Evolutionary conservation across 2,888 invertebrate genomes (phyloP).

Genomic region (Harpalus rufipes): DNA sequence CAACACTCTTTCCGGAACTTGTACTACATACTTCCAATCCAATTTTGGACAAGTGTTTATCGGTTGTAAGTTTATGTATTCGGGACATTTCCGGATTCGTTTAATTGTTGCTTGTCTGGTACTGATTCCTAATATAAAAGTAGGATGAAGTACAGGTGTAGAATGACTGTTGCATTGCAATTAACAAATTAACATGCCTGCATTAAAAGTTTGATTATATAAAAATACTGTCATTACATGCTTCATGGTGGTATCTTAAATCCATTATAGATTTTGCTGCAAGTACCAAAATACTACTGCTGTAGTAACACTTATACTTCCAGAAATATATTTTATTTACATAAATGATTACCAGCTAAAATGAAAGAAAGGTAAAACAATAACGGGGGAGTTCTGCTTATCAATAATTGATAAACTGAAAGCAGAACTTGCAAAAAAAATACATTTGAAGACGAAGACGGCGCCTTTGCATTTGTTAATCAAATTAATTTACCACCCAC

Average conservation of each 20-base stretch:
- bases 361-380: too few relatives aligned
- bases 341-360: too few relatives aligned
- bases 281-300: too few relatives aligned
- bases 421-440: too few relatives aligned
- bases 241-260: neutral
- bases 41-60: constrained; percentile 30
- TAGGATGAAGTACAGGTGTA: constrained; percentile 26
- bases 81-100: constrained; percentile 36
- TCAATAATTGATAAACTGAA: too few relatives aligned
- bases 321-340: too few relatives aligned
- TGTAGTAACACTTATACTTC: too few relatives aligned
- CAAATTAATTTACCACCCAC: too few relatives aligned
- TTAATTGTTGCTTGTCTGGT: neutral
- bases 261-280: too few relatives aligned
- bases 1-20: constrained; percentile 30
- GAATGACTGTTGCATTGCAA: constrained; percentile 10
- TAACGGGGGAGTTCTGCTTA: too few relatives aligned
- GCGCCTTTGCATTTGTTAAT: too few relatives aligned
- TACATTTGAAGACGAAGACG: too few relatives aligned
- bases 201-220: neutral
- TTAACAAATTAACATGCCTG: neutral
- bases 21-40: constrained; percentile 41
- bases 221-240: neutral
- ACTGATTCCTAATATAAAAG: constrained; percentile 21
- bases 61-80: constrained; percentile 41